Percentiles rank a stretch among this genome's conserved stretches.
Conservation (phyloP, 2,797 vertebrate species). For the Argya squamiceps region DNA sequence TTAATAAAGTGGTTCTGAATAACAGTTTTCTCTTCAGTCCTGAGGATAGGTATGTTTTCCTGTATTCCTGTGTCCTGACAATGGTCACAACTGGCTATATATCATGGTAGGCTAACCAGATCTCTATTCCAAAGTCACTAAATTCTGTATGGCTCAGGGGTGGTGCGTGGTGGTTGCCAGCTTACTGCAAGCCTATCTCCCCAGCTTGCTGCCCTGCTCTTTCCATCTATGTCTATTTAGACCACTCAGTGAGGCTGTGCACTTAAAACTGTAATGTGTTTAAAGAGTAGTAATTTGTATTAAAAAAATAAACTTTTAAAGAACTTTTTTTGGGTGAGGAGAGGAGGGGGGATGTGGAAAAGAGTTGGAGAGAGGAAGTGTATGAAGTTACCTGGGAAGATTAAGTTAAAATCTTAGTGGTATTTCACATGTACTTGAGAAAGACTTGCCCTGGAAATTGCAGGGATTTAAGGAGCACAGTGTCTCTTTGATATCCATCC, state of each 20-base stretch:
- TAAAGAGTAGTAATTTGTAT: background rate
- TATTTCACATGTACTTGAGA: background rate
- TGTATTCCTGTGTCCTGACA: background rate
- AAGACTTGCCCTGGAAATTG: background rate
- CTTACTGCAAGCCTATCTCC: background rate
- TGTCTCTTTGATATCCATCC: background rate
- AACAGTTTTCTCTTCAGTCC: background rate
- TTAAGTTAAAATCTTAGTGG: background rate
- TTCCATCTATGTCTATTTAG: background rate
- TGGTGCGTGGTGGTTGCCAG: background rate
- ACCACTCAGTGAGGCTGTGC: background rate
- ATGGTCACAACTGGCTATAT: background rate
- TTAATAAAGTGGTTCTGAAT: background rate
- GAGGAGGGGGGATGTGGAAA: rapidly evolving
- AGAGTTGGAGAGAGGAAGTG: background rate
- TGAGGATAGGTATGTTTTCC: background rate
- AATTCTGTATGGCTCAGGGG: background rate
- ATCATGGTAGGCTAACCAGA: background rate
- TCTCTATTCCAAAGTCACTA: background rate
- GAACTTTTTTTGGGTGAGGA: background rate
- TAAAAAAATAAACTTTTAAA: background rate
- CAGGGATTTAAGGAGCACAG: background rate
- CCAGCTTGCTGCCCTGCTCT: background rate
- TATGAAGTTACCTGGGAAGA: background rate
- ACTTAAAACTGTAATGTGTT: background rate